Evolutionary conservation across 2,888 invertebrate genomes (phyloP), one percentile per base, ranked within the genome.

Genomic region (Hirtodrosophila cameraria): DNA sequence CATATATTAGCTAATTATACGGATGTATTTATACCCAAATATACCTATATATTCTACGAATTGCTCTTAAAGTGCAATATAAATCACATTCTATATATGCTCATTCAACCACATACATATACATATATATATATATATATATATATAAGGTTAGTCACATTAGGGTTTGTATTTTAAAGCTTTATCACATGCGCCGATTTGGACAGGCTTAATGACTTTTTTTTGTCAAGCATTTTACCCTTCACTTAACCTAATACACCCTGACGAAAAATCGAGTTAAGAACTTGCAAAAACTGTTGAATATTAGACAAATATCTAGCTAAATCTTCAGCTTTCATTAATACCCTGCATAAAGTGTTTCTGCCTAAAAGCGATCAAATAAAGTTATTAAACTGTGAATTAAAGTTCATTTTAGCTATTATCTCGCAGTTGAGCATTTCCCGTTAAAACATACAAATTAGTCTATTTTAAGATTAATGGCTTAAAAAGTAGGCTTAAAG

Each of bases 161-260:
- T 58, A 15, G 52, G 43, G 23, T 20, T 23, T 42, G 15, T n/a
- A 27, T 41, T 35, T 2, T 16, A 23, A 28, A 52, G 20, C 16
- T 49, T 43, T 28, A 64, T 43, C 33, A 50, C 38, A 35, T 68
- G 61, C 41, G 39, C 38, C 27, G 18, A 48, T 27, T 43, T 35
- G 20, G 41, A 15, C n/a, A 28, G 15, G 23, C 36, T 15, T 48
- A 67, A 65, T 70, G 43, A 65, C 41, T 11, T 49, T 49, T 46
- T 49, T 33, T 63, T 58, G 45, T 52, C 41, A 41, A 49, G 45
- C 52, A 48, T 35, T 36, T 59, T 41, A 53, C 52, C 31, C 59
- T 59, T 53, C 59, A 66, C 28, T 66, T 66, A 49, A 59, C 59
- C 73, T 35, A 27, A n/a, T 16, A 36, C 27, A 58, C 66, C 52